A percentile compares a stretch with the other conserved stretches of the same genome.
Conservation (phyloP, 2,797 vertebrate genomes). For the Psittacula echo region DNA sequence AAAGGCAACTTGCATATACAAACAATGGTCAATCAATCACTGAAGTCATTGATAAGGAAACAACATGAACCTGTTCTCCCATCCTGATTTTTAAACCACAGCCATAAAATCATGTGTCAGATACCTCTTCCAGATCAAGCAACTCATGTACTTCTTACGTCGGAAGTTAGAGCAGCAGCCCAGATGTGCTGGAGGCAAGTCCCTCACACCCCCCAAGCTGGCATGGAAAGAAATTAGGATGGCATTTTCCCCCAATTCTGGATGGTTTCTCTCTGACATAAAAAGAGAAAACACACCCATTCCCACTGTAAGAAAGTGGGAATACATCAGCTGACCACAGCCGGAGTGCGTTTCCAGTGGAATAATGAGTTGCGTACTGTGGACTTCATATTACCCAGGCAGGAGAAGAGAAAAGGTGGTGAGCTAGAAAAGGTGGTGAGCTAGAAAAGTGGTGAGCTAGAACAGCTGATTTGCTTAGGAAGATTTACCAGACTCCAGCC, state of each 20-base stretch:
- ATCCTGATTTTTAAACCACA: not conserved
- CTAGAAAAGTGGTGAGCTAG: not conserved
- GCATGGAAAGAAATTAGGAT: not conserved
- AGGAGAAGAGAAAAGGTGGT: not conserved
- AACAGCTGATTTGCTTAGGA: not conserved
- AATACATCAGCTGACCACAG: not conserved
- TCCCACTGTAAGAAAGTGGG: not conserved
- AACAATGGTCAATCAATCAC: rapidly evolving
- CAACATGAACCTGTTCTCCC: not conserved
- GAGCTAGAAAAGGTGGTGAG: not conserved
- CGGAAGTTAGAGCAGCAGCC: not conserved
- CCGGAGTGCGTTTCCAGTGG: not conserved
- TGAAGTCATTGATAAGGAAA: not conserved
- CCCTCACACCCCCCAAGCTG: rapidly evolving
- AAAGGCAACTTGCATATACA: not conserved
- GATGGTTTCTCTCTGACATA: not conserved
- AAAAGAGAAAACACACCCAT: not conserved
- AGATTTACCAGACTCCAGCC: not conserved
- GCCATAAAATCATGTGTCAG: not conserved
- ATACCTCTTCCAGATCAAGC: not conserved
- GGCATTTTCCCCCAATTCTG: not conserved
- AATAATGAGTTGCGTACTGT: rapidly evolving
- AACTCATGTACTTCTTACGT: rapidly evolving
- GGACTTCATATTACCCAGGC: not conserved
- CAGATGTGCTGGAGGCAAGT: not conserved